Conservation (phyloP, 2,113 vertebrate genomes). For the Labeo rohita region DNA sequence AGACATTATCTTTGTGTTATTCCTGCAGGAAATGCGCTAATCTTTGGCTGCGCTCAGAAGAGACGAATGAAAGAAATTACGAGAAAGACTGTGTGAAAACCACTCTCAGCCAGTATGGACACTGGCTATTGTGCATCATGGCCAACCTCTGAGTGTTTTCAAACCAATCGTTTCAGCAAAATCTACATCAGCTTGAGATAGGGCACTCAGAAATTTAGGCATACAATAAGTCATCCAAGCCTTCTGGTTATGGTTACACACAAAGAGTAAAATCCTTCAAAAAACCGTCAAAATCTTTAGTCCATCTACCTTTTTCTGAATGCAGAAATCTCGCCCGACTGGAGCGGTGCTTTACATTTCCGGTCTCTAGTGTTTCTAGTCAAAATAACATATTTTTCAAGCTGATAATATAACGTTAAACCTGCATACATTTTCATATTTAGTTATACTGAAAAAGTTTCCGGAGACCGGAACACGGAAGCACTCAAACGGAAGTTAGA, state of each 20-base stretch:
- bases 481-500: too few relatives aligned
- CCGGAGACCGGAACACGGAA: too few relatives aligned
- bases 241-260: background rate
- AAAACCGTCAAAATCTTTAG: background rate
- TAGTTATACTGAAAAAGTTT: too few relatives aligned
- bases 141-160: background rate
- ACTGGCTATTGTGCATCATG: slow-evolving; percentile 10
- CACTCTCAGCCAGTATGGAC: background rate
- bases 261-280: background rate
- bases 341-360: too few relatives aligned
- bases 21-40: slow-evolving; percentile 32
- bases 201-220: background rate
- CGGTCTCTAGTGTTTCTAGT: too few relatives aligned
- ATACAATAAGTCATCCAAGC: background rate
- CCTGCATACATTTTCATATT: too few relatives aligned
- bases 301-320: too few relatives aligned
- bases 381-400: too few relatives aligned
- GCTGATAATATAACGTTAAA: too few relatives aligned
- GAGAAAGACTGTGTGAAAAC: slow-evolving; percentile 20
- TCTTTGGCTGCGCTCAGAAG: slow-evolving; percentile 12
- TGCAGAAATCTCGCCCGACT: too few relatives aligned
- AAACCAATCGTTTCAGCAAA: background rate
- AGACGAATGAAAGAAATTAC: slow-evolving; percentile 17
- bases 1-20: slow-evolving; percentile 22
- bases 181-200: background rate